A percentile compares a stretch with the other conserved stretches of the same genome.
Evolutionary conservation across 2,797 vertebrate species (phyloP).

Genomic region (Cyprinodon diabolis): DNA sequence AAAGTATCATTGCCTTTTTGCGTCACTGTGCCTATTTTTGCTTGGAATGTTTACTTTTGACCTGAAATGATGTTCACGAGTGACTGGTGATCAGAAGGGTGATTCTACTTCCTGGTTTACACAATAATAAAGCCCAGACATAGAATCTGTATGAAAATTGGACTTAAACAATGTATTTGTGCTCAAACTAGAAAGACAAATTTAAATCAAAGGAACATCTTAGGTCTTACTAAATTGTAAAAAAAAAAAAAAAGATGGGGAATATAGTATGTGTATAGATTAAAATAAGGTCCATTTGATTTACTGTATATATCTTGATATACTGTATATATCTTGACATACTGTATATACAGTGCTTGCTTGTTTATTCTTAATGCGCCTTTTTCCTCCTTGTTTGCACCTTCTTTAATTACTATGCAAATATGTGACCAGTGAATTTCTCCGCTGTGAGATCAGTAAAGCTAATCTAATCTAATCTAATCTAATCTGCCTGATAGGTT

Average conservation of each 20-base stretch:
- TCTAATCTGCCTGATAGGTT: too few relatives aligned
- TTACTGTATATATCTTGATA: too few relatives aligned
- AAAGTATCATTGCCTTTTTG: constrained; percentile 32
- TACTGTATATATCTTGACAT: too few relatives aligned
- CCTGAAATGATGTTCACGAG: constrained; percentile 10
- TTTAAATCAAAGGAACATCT: neutral
- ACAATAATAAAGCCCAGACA: neutral
- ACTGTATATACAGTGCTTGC: too few relatives aligned
- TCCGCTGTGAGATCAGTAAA: too few relatives aligned
- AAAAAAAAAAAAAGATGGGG: neutral
- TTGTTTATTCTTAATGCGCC: too few relatives aligned
- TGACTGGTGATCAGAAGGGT: constrained; percentile 3
- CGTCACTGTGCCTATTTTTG: constrained; percentile 17
- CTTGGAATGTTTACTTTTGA: constrained; percentile 5
- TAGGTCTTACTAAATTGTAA: neutral
- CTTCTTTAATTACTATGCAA: too few relatives aligned
- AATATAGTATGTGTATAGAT: neutral
- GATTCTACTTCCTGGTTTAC: constrained; percentile 18
- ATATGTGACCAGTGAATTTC: too few relatives aligned
- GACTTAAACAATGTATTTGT: neutral
- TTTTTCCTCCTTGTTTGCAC: too few relatives aligned
- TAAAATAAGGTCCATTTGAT: neutral
- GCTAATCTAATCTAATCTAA: too few relatives aligned
- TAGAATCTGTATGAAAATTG: neutral
- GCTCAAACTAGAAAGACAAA: neutral